Conservation (phyloP, 2,113 vertebrate genomes). For the Eonycteris spelaea region DNA sequence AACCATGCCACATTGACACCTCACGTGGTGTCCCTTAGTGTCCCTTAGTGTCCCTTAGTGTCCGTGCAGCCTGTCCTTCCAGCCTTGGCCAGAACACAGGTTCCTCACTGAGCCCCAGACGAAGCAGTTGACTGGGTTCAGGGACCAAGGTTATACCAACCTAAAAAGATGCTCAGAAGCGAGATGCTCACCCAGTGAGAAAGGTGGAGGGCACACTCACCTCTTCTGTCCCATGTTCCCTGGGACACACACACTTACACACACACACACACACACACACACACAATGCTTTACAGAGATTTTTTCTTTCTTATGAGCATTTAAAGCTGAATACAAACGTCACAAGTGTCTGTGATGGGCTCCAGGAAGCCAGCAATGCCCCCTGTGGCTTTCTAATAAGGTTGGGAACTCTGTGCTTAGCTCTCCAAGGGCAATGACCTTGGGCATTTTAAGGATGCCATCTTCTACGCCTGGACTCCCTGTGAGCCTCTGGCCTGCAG, state of each 20-base stretch:
- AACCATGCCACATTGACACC: rapidly evolving
- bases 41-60: too few species aligned
- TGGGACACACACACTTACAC: not conserved
- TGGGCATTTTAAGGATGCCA: too few species aligned
- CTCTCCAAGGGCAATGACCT: not conserved
- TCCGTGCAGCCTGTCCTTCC: rapidly evolving
- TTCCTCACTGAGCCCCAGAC: not conserved
- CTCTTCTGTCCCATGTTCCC: not conserved
- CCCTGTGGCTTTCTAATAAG: not conserved
- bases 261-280: not conserved
- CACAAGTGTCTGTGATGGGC: not conserved
- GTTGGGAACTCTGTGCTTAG: rapidly evolving
- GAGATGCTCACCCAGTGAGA: not conserved
- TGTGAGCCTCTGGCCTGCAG: too few species aligned
- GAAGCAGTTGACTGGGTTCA: not conserved
- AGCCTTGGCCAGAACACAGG: rapidly evolving
- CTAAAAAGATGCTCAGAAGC: not conserved
- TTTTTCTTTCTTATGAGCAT: not conserved
- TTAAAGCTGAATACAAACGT: not conserved
- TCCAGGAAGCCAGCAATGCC: not conserved
- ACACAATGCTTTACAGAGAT: not conserved
- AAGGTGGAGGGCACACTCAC: not conserved
- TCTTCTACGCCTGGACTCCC: not conserved
- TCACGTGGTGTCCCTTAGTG: rapidly evolving
- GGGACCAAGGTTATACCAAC: not conserved